Percentiles rank a stretch among this genome's conserved stretches.
Evolutionary conservation across 2,113 vertebrate genomes (phyloP).

Genomic region (Actenoides lindsayi): DNA sequence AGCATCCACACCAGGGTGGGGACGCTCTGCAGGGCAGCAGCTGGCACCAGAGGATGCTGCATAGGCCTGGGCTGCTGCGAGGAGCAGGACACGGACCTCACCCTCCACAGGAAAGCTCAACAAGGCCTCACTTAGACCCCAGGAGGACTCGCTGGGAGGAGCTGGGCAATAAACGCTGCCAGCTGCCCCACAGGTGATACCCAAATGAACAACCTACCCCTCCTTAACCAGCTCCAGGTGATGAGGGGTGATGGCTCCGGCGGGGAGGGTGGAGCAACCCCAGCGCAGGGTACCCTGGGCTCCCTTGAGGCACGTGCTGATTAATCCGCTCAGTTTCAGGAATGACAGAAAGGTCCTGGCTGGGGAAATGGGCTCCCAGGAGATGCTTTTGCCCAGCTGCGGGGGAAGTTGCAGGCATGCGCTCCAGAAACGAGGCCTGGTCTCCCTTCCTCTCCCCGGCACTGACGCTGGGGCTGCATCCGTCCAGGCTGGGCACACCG

Average conservation of each 20-base stretch:
- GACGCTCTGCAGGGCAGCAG: neutral
- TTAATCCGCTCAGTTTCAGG: neutral
- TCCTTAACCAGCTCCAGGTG: accelerated
- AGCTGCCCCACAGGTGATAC: accelerated
- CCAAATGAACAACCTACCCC: neutral
- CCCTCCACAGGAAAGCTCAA: accelerated
- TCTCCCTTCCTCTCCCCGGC: accelerated
- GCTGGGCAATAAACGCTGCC: neutral
- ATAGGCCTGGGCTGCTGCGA: neutral
- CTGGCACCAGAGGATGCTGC: accelerated
- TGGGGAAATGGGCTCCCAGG: neutral
- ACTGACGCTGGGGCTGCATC: neutral
- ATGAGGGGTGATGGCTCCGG: neutral
- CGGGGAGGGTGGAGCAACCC: neutral
- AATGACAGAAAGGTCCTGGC: neutral
- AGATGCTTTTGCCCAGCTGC: neutral
- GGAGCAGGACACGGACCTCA: neutral
- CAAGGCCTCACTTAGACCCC: neutral
- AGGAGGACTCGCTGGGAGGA: accelerated
- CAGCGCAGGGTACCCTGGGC: accelerated
- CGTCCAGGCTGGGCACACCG: accelerated
- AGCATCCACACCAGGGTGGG: accelerated
- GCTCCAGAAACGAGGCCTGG: neutral
- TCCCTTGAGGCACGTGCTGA: accelerated
- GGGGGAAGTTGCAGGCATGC: accelerated